Conservation (phyloP, 2,888 invertebrate species). For the Ellobium chinense region DNA sequence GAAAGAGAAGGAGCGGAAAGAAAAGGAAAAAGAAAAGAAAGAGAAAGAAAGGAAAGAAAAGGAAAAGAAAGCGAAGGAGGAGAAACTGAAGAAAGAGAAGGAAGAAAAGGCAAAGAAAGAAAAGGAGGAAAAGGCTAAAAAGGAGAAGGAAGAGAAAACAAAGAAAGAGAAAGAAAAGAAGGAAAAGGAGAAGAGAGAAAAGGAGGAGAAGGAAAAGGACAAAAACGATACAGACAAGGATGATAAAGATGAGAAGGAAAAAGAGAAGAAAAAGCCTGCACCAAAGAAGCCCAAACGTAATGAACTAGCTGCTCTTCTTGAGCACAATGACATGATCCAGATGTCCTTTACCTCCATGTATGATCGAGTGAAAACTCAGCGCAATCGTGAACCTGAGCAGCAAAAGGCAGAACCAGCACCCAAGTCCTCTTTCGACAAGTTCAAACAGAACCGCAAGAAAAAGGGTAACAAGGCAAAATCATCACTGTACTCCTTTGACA, state of each 20-base stretch:
- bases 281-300: conserved; percentile 53
- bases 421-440: conserved; percentile 60
- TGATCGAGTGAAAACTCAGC: conserved; percentile 84
- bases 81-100: conserved; percentile 49
- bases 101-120: conserved; percentile 36
- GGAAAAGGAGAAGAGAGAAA: conserved; percentile 51
- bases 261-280: conserved; percentile 48
- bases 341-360: conserved; percentile 94
- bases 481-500: conserved; percentile 34
- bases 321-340: conserved; percentile 49
- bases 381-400: conserved; percentile 51
- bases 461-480: conserved; percentile 54
- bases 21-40: conserved; percentile 57
- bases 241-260: conserved; percentile 56
- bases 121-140: conserved; percentile 13
- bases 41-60: conserved; percentile 58
- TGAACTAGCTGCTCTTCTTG: conserved; percentile 42
- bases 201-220: conserved; percentile 44
- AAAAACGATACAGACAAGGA: conserved; percentile 49
- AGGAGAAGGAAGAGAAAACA: conserved; percentile 36
- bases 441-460: conserved; percentile 67
- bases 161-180: conserved; percentile 51
- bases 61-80: conserved; percentile 51
- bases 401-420: conserved; percentile 55
- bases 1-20: conserved; percentile 52